phyloP scores from a whole-genome alignment of 2,888 invertebrate species.

The Hydriomena furcata region DNA sequence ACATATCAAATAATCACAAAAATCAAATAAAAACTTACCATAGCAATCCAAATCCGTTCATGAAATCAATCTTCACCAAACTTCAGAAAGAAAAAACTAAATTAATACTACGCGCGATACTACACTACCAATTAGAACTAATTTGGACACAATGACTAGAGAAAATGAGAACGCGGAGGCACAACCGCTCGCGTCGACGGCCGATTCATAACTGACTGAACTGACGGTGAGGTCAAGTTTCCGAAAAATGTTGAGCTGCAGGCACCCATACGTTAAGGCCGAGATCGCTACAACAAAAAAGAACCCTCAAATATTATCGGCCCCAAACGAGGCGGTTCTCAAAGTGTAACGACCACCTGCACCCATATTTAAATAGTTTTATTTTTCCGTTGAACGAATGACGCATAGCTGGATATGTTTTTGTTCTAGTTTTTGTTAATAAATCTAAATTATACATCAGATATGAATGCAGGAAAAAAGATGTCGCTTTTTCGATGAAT shows the following conservation, averaged over 20 bases:
- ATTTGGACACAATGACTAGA: slow-evolving; percentile 83
- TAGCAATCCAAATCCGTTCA: slow-evolving; percentile 81
- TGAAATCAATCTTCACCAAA: slow-evolving; percentile 62
- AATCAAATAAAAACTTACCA: slow-evolving; percentile 61
- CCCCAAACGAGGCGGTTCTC: slow-evolving; percentile 57
- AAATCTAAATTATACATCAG: background rate
- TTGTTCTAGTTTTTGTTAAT: slow-evolving; percentile 8
- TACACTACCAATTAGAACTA: slow-evolving; percentile 41
- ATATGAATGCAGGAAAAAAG: too few species aligned
- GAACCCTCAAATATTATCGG: slow-evolving; percentile 78
- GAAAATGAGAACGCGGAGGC: slow-evolving; percentile 62
- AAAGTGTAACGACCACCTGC: slow-evolving; percentile 51
- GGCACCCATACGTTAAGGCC: slow-evolving; percentile 78
- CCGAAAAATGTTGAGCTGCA: slow-evolving; percentile 68
- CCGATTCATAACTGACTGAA: slow-evolving; percentile 72
- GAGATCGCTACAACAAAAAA: slow-evolving; percentile 82
- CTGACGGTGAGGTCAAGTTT: slow-evolving; percentile 68
- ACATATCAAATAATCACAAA: slow-evolving; percentile 7
- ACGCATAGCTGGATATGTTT: slow-evolving; percentile 18
- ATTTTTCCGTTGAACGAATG: slow-evolving; percentile 26
- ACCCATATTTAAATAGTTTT: slow-evolving; percentile 35
- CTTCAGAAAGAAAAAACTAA: slow-evolving; percentile 51
- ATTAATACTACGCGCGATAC: slow-evolving; percentile 52
- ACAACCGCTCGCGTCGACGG: slow-evolving; percentile 76
- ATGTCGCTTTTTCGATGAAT: too few species aligned